phyloP scores from a whole-genome alignment of 2,113 vertebrate species.

The Baryphthengus martii region DNA sequence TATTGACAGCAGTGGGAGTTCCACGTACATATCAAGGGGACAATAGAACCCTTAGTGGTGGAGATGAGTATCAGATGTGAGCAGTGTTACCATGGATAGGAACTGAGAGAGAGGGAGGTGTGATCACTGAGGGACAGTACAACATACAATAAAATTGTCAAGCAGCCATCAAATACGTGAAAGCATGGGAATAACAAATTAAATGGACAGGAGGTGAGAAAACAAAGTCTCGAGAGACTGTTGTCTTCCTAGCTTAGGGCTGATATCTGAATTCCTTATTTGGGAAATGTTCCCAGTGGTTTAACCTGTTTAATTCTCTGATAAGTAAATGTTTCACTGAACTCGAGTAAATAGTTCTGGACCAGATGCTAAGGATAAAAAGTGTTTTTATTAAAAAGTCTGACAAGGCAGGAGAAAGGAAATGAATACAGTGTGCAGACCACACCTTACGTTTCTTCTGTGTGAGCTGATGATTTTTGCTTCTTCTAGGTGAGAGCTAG shows the following conservation, averaged over 20 bases:
- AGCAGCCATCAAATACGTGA: constrained; percentile 35
- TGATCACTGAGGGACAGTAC: constrained; percentile 24
- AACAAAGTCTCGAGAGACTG: constrained; percentile 6
- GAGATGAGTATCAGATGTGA: constrained; percentile 46
- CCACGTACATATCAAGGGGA: constrained; percentile 23
- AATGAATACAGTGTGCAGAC: background rate
- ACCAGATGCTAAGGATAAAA: background rate
- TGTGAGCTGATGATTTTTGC: background rate
- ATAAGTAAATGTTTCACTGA: background rate
- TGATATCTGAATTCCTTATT: background rate
- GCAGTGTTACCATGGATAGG: background rate
- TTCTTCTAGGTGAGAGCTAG: background rate
- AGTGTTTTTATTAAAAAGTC: background rate
- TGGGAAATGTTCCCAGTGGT: background rate
- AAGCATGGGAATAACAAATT: constrained; percentile 46
- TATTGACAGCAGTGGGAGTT: constrained; percentile 54
- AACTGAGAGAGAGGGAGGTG: constrained; percentile 7
- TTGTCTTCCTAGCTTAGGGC: constrained; percentile 3
- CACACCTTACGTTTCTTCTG: background rate
- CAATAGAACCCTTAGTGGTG: constrained; percentile 12
- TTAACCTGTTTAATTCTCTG: background rate
- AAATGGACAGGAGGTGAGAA: constrained; percentile 53
- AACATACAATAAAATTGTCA: constrained; percentile 46
- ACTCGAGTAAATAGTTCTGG: background rate
- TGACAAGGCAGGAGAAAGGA: background rate